Percentiles rank a stretch among this genome's conserved stretches.
phyloP scores from a whole-genome alignment of 1,140 invertebrate genomes.

The Drosophila dunni region DNA sequence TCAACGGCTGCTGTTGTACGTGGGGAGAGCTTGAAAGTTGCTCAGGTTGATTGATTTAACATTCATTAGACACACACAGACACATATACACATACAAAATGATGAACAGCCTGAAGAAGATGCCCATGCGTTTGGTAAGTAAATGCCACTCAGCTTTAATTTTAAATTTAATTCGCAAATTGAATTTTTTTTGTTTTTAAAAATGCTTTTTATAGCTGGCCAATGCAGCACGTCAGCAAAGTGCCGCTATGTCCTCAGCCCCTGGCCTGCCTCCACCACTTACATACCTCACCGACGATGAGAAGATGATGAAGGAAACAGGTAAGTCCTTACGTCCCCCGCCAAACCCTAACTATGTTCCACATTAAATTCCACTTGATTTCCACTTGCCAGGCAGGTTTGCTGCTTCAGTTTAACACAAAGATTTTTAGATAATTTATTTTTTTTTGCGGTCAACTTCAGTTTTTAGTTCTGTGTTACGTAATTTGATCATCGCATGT shows the following conservation, averaged over 20 bases:
- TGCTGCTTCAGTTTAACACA: neutral
- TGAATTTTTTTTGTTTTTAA: conserved; percentile 14
- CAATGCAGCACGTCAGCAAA: conserved; percentile 80
- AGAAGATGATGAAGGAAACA: conserved; percentile 91
- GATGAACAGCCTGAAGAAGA: conserved; percentile 82
- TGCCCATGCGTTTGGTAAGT: conserved; percentile 81
- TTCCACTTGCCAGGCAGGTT: neutral
- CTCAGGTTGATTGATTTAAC: conserved; percentile 19
- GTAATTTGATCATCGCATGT: conserved; percentile 45
- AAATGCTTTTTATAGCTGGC: conserved; percentile 58
- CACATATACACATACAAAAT: conserved; percentile 48
- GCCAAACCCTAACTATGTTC: neutral
- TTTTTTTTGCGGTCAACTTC: conserved; percentile 22
- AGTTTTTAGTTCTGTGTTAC: conserved; percentile 36
- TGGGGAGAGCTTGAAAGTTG: conserved; percentile 20
- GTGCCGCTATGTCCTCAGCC: conserved; percentile 67
- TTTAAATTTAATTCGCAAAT: conserved; percentile 10
- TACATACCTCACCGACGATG: conserved; percentile 90
- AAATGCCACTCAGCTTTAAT: conserved; percentile 31
- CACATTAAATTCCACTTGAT: neutral
- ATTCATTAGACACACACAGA: conserved; percentile 19
- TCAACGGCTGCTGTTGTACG: conserved; percentile 57
- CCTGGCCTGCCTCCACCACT: conserved; percentile 85
- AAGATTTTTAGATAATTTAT: conserved; percentile 21
- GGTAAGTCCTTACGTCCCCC: conserved; percentile 85